Evolutionary conservation across 2,888 invertebrate species (phyloP).

Genomic region (Brachypterus glaber): DNA sequence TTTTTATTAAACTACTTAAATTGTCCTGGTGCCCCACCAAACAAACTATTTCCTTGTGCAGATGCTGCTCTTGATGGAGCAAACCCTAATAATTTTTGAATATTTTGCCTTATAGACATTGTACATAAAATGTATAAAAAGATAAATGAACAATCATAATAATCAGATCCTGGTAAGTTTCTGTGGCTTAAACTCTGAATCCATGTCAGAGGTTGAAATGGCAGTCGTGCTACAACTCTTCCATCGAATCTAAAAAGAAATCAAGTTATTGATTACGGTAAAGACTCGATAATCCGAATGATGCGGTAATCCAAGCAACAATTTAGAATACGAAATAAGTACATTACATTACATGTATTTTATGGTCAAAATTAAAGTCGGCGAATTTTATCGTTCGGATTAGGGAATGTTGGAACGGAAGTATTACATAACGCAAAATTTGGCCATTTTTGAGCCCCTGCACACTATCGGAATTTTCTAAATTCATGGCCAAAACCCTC

Average conservation of each 20-base stretch:
- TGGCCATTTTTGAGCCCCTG: too few species aligned
- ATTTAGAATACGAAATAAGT: background rate
- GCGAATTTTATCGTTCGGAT: too few species aligned
- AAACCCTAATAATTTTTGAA: slow-evolving; percentile 93
- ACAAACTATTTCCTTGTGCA: slow-evolving; percentile 84
- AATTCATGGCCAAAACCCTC: too few species aligned
- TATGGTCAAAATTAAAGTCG: background rate
- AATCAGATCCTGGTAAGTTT: slow-evolving; percentile 93
- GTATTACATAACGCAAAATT: too few species aligned
- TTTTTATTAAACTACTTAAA: too few species aligned
- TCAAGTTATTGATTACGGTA: too few species aligned
- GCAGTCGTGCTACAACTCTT: slow-evolving; percentile 91
- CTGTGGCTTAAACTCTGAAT: slow-evolving; percentile 94
- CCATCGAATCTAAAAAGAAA: slow-evolving; percentile 79
- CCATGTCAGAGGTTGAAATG: slow-evolving; percentile 93
- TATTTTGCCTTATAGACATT: slow-evolving; percentile 97
- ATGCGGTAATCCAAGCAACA: background rate
- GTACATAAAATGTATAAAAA: slow-evolving; percentile 98
- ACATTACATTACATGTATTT: background rate
- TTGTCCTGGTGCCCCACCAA: slow-evolving; percentile 72
- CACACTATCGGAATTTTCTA: too few species aligned
- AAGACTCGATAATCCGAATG: too few species aligned
- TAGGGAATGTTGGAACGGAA: too few species aligned
- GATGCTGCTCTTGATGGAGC: slow-evolving; percentile 95
- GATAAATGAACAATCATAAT: slow-evolving; percentile 97